Evolutionary conservation across 2,888 invertebrate genomes (phyloP).

Genomic region (Brenthis hecate): DNA sequence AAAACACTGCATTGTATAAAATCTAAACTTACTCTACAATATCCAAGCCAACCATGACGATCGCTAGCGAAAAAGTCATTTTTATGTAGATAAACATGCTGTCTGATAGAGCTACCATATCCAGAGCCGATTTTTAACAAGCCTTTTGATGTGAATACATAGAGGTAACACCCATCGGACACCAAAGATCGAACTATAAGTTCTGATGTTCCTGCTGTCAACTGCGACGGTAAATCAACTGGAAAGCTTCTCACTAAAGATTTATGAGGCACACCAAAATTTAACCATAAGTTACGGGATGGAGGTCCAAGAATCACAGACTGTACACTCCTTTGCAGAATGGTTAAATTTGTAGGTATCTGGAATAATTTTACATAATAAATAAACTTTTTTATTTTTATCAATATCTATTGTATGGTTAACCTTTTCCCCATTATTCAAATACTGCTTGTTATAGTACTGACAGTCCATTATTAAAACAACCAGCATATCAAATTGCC

Average conservation of each 20-base stretch:
- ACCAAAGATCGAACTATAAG: slow-evolving; percentile 85
- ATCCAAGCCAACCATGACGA: slow-evolving; percentile 91
- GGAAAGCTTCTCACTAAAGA: slow-evolving; percentile 87
- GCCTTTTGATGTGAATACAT: slow-evolving; percentile 91
- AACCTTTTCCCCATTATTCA: no score
- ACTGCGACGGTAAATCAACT: slow-evolving; percentile 67
- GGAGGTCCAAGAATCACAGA: slow-evolving; percentile 93
- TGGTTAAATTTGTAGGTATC: slow-evolving; percentile 92
- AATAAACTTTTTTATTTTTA: not conserved
- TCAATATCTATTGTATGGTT: no score
- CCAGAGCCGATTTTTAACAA: slow-evolving; percentile 97
- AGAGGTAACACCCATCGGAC: slow-evolving; percentile 95
- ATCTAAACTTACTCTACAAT: slow-evolving; percentile 85
- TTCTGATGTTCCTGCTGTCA: slow-evolving; percentile 62
- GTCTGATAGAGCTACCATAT: slow-evolving; percentile 95
- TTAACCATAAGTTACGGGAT: slow-evolving; percentile 93
- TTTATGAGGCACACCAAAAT: slow-evolving; percentile 91
- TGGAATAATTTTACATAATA: slow-evolving; percentile 54
- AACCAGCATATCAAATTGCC: no score
- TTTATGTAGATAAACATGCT: slow-evolving; percentile 93
- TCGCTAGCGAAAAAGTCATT: slow-evolving; percentile 90
- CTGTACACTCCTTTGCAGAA: slow-evolving; percentile 94
- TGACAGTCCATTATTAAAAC: no score
- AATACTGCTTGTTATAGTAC: no score
- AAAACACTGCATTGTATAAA: not conserved